Conservation (phyloP, 2,888 invertebrate species). For the Agrochola macilenta region DNA sequence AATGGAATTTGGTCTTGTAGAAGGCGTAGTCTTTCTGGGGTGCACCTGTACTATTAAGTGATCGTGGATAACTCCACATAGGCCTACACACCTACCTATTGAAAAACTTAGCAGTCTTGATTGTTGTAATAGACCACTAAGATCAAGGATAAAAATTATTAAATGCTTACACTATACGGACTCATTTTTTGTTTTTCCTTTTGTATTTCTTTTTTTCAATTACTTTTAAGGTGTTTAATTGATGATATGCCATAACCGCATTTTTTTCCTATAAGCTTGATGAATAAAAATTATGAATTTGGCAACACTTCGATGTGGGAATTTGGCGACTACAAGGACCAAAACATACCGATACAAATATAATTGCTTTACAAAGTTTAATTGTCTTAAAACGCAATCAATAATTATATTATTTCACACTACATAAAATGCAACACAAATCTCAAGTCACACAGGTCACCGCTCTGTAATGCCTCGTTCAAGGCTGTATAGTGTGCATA, state of each 20-base stretch:
- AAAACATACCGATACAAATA: background rate
- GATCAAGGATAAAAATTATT: background rate
- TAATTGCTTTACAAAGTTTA: background rate
- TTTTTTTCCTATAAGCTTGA: too few species aligned
- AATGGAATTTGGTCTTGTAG: background rate
- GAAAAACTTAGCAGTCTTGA: background rate
- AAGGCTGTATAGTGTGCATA: constrained; percentile 25
- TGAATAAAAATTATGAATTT: too few species aligned
- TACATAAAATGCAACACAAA: constrained; percentile 19
- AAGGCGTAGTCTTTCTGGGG: background rate
- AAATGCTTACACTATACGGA: too few species aligned
- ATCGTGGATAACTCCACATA: background rate
- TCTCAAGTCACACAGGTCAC: constrained; percentile 47
- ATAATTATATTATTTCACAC: background rate
- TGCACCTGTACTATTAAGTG: background rate
- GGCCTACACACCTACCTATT: background rate
- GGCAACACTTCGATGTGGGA: too few species aligned
- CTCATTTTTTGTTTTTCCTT: too few species aligned
- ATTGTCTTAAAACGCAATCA: background rate
- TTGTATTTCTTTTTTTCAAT: too few species aligned
- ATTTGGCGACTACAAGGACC: background rate
- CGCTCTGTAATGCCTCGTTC: constrained; percentile 50
- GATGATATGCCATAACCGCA: too few species aligned
- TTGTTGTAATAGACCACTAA: background rate
- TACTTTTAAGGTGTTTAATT: too few species aligned